A percentile compares a stretch with the other conserved stretches of the same genome.
Conservation (phyloP, 1,140 invertebrate species). For the Cyrtorhinus lividipennis region DNA sequence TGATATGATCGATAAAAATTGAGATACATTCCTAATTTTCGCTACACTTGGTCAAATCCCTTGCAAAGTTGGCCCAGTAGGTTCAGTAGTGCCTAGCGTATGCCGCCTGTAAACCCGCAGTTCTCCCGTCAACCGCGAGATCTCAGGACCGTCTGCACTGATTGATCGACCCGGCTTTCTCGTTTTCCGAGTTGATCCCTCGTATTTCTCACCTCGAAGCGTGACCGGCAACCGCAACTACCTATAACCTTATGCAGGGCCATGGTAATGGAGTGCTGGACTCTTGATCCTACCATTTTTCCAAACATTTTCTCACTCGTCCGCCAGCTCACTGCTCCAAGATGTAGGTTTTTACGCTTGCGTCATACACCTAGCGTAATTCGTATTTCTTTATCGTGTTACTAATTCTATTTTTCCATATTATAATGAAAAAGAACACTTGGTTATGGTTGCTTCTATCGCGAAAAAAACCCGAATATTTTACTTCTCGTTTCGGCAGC, state of each 20-base stretch:
- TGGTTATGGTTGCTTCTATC: too few relatives aligned
- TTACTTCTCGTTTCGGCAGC: too few relatives aligned
- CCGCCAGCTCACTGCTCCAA: not conserved
- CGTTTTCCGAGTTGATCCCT: not conserved
- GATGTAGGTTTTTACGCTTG: too few relatives aligned
- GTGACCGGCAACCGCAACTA: slow-evolving; percentile 11
- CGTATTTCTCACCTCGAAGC: slow-evolving; percentile 11
- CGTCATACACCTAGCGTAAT: too few relatives aligned
- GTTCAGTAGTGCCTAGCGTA: not conserved
- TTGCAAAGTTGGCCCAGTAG: not conserved
- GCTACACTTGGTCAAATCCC: too few relatives aligned
- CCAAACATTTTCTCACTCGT: not conserved
- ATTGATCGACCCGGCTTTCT: not conserved
- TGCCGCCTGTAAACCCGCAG: not conserved
- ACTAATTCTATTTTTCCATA: too few relatives aligned
- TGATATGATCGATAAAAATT: too few relatives aligned
- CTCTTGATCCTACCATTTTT: not conserved
- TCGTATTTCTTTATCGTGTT: too few relatives aligned
- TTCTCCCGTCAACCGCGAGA: not conserved
- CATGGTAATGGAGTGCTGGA: not conserved
- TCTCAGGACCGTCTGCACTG: not conserved
- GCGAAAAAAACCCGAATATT: too few relatives aligned
- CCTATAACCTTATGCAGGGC: not conserved
- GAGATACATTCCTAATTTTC: too few relatives aligned
- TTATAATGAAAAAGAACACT: too few relatives aligned